Base-by-base conservation (phyloP, 2,888 invertebrate genomes). In the Sinohyriopsis cumingii region DNA sequence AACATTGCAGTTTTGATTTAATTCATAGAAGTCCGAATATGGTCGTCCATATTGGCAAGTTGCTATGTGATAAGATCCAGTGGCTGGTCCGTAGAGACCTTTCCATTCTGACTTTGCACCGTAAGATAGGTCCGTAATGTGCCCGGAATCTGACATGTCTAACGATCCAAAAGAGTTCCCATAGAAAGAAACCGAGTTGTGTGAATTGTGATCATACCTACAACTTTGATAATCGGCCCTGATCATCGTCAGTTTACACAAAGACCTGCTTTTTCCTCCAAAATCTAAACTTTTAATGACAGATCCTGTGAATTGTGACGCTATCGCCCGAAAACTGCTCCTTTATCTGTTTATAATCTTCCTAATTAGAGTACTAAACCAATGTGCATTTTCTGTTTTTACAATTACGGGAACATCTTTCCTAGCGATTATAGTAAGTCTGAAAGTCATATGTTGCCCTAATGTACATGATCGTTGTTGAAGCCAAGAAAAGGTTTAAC, bases 161-260 rank as follows among this genome's bases (percentile, higher is more conserved):
- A 77, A 71, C 59, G 65, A 71, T 57, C 70, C 69, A 64, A 72
- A 62, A n/a, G 69, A 64, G 53, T 68, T 71, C 19, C 75, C 78
- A 33, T 68, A 68, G n/a, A 72, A 74, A 55, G 76, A 73, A 20
- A 73, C 75, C n/a, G 76, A 68, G 67, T 77, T 75, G 15, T 45
- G 12, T 3, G 45, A 45, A 45, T 45, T 45, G 33, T 78, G 77
- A 72, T 88, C 89, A 76, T 86, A 89, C 69, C 89, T 78, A 67
- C 89, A 89, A 73, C 88, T 88, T 56, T 88, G 80, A 69, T 86
- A 84, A 72, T 89, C 88, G n/a, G 86, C 82, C 82, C 85, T 86
- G 86, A 88, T 88, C 85, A 86, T 86, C 83, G 80, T 86, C 55
- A 45, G 15, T 45, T 25, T 33, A 18, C n/a, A 62, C 45, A 62